Percentiles rank a stretch among this genome's conserved stretches.
Conservation (phyloP, 2,113 vertebrate genomes). For the Ceyx melanurus region DNA sequence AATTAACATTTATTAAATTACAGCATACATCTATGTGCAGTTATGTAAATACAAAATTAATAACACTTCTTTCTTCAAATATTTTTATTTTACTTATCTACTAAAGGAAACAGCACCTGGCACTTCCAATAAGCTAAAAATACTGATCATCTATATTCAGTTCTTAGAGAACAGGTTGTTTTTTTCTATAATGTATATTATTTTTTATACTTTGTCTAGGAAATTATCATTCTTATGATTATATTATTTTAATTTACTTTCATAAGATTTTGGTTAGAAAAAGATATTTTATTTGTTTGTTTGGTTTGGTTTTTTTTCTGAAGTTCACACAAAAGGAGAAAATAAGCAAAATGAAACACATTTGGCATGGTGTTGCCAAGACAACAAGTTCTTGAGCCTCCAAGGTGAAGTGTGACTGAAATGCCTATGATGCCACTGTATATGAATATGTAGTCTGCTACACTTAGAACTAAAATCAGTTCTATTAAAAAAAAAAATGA, state of each 20-base stretch:
- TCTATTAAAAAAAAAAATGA: background rate
- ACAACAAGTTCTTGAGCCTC: slow-evolving; percentile 23
- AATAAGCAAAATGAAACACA: background rate
- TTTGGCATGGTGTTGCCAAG: slow-evolving; percentile 53
- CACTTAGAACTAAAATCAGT: slow-evolving; percentile 6
- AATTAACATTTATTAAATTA: background rate
- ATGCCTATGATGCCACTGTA: slow-evolving; percentile 24
- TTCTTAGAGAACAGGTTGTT: background rate
- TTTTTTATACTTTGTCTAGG: background rate
- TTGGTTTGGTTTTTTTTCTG: slow-evolving; percentile 22
- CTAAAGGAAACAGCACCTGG: background rate
- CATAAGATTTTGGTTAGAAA: background rate
- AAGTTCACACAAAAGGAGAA: slow-evolving; percentile 14
- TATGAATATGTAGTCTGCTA: background rate
- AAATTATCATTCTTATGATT: background rate
- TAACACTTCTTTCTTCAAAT: background rate
- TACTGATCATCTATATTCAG: background rate
- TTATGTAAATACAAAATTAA: background rate
- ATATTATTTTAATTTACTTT: background rate
- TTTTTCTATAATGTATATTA: background rate
- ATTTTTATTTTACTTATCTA: background rate
- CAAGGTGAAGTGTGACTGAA: slow-evolving; percentile 43
- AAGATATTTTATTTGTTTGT: too few species aligned
- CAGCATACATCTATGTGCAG: rapidly evolving
- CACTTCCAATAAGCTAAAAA: background rate